Conservation (phyloP, 1,140 invertebrate genomes). For the Brachystomella parvula region DNA sequence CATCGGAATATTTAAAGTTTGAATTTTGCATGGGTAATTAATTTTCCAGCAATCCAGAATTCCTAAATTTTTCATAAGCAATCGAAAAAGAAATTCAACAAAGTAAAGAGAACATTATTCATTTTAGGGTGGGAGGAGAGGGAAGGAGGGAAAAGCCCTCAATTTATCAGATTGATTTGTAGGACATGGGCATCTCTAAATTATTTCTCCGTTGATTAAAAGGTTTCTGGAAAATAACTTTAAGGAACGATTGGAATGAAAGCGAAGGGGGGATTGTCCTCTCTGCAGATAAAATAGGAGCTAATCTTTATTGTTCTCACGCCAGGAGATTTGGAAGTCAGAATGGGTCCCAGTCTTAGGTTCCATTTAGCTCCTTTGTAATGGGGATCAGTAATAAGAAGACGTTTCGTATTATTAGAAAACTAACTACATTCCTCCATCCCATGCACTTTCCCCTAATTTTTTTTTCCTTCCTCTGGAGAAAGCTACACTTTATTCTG, state of each 20-base stretch:
- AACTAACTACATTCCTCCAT: too few relatives aligned
- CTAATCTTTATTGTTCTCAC: conserved; percentile 8
- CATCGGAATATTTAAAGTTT: not conserved
- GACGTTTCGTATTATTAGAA: too few relatives aligned
- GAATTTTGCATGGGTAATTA: not conserved
- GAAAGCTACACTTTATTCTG: not conserved
- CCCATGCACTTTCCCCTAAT: too few relatives aligned
- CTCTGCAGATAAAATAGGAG: not conserved
- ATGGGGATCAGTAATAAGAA: too few relatives aligned
- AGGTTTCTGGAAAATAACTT: not conserved
- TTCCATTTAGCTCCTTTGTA: too few relatives aligned
- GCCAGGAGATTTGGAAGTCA: too few relatives aligned
- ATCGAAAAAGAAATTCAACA: not conserved
- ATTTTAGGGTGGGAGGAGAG: too few relatives aligned
- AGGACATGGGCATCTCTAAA: too few relatives aligned
- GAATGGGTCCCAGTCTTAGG: too few relatives aligned
- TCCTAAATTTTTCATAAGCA: not conserved
- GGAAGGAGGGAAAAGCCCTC: too few relatives aligned
- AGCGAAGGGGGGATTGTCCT: not conserved
- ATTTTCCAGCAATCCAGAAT: not conserved
- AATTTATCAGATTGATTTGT: too few relatives aligned
- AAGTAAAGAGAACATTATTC: not conserved
- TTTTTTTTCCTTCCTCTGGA: too few relatives aligned
- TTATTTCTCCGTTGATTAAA: conserved; percentile 4
- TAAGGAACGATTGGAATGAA: not conserved